These are phyloP conservation scores for Pandion haliaetus DNA, from an alignment of 2,113 vertebrate genomes.

Conservation along the genomic window DNA sequence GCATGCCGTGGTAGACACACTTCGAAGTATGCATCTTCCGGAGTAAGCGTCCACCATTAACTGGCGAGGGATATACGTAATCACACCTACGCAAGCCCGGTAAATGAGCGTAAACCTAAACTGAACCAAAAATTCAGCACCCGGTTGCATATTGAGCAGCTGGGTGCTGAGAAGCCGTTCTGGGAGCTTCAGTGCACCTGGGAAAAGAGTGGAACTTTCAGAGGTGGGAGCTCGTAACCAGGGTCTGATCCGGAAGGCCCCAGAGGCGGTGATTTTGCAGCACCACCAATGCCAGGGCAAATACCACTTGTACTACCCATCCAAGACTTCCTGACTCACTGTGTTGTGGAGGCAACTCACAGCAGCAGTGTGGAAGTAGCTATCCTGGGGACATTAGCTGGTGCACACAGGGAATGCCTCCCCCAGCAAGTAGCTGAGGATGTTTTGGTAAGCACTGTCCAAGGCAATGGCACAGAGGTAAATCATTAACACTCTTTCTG, in stretches of 20 bases:
- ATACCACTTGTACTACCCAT: neutral
- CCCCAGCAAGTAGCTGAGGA: neutral
- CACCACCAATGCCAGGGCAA: neutral
- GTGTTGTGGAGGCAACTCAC: neutral
- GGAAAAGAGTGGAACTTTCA: neutral
- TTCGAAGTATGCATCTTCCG: neutral
- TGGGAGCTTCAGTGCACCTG: neutral
- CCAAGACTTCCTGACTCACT: neutral
- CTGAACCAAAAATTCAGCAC: neutral
- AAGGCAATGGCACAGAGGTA: neutral
- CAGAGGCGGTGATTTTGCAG: neutral
- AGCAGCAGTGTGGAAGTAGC: neutral
- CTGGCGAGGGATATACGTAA: neutral
- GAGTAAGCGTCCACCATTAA: neutral
- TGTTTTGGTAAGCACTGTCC: neutral
- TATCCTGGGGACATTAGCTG: neutral
- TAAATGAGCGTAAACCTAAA: neutral
- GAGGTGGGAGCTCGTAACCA: neutral
- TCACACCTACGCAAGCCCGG: neutral
- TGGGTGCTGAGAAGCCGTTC: neutral
- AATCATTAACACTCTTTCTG: neutral
- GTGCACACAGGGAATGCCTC: neutral
- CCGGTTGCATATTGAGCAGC: neutral
- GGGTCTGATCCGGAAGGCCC: neutral
- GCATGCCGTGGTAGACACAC: neutral